Base-by-base conservation (phyloP, 1,140 invertebrate genomes). In the Lineus longissimus region DNA sequence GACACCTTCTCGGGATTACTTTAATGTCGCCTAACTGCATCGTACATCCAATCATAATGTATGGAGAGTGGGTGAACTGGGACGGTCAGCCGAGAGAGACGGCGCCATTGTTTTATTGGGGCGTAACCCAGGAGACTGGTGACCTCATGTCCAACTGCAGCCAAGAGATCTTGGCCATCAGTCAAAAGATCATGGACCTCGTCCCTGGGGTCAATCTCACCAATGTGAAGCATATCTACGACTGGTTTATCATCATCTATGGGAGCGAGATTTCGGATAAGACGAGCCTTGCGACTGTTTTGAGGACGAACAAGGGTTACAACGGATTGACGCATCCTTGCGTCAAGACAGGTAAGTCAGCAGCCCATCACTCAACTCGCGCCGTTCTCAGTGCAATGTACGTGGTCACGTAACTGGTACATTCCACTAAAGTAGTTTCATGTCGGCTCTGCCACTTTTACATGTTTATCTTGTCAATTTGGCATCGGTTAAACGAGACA, bases 101-200 rank as follows among this genome's bases (percentile, higher is more conserved):
- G 51, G 23, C 51, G 61, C 71, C 71, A 19, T 54, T 76, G 40
- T 74, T 76, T 45, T 76, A 76, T 47, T 67, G 74, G 55, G 72
- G 72, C 17, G 56, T 76, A 25, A 61, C 69, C 55, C 66, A 73
- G 6, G 36, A 40, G 0, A 63, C 69, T 36, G 33, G 33, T 7
- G 33, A 36, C 4, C 0, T 63, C 17, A 22, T 63, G 58, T 41
- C 31, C 4, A 27, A 59, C 30, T n/a, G 62, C n/a, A 63, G 62
- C 43, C 59, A 59, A 19, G 62, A 63, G 29, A 29, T 62, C 17
- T n/a, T 59, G 17, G 30, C 9, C 19, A 43, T 22, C 4, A 31
- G 27, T 15, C 43, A 59, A 31, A 33, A 17, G 15, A 59, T 59
- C 31, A 59, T 40, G 36, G 31, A 43, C 15, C 17, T 36, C 27